Conservation (phyloP, 2,797 vertebrate genomes). For the Knipowitschia caucasica region DNA sequence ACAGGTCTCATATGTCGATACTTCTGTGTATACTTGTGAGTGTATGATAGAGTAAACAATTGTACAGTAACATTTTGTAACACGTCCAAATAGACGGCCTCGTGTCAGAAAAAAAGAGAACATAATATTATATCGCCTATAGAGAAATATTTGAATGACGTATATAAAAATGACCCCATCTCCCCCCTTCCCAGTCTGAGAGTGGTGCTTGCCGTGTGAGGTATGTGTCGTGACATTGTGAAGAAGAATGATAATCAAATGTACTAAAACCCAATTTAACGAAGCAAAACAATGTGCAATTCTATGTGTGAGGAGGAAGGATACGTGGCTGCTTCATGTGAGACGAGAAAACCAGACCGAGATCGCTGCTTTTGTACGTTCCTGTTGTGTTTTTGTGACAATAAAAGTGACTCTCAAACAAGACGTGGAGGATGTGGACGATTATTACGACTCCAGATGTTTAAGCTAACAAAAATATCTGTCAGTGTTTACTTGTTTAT, state of each 20-base stretch:
- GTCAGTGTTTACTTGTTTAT: too few relatives aligned
- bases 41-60: slow-evolving; percentile 68
- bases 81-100: slow-evolving; percentile 65
- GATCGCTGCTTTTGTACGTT: slow-evolving; percentile 85
- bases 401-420: slow-evolving; percentile 79
- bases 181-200: slow-evolving; percentile 50
- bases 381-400: slow-evolving; percentile 82
- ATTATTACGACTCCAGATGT: too few relatives aligned
- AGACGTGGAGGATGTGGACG: slow-evolving; percentile 3
- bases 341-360: slow-evolving; percentile 73
- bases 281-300: slow-evolving; percentile 76
- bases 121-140: slow-evolving; percentile 28
- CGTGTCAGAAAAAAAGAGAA: slow-evolving; percentile 65
- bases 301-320: slow-evolving; percentile 74
- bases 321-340: slow-evolving; percentile 73
- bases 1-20: slow-evolving; percentile 71
- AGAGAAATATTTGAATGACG: slow-evolving; percentile 40
- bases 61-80: slow-evolving; percentile 74
- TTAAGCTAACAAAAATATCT: too few relatives aligned
- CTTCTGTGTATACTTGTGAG: slow-evolving; percentile 69
- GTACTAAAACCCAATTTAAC: slow-evolving; percentile 68
- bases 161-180: slow-evolving; percentile 40
- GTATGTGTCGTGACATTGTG: slow-evolving; percentile 71
- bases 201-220: slow-evolving; percentile 70
- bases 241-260: slow-evolving; percentile 59